Evolutionary conservation across 2,797 vertebrate species (phyloP).

Genomic region (Euthynnus affinis): DNA sequence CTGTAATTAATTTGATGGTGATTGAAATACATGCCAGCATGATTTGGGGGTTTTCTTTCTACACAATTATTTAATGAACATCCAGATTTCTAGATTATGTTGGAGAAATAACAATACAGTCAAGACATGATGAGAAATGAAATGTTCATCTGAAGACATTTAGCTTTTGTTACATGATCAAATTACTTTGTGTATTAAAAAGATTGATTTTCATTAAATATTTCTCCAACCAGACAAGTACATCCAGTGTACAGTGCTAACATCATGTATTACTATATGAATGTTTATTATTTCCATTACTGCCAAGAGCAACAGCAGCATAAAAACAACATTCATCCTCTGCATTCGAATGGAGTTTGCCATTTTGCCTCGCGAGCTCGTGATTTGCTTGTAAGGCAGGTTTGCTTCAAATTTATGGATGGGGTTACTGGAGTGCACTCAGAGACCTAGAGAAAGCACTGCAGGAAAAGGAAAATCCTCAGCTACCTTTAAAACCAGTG

Average conservation of each 20-base stretch:
- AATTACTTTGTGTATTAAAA: background rate
- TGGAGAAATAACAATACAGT: background rate
- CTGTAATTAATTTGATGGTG: background rate
- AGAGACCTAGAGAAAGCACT: conserved; percentile 43
- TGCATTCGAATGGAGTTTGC: conserved; percentile 49
- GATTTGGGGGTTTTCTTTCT: background rate
- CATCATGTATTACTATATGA: background rate
- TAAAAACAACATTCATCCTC: conserved; percentile 26
- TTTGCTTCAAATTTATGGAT: conserved; percentile 67
- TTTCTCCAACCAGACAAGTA: background rate
- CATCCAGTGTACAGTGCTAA: background rate
- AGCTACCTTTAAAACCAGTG: conserved; percentile 50
- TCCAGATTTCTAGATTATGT: background rate
- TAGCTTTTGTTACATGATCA: background rate
- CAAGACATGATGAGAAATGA: background rate
- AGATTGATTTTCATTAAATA: background rate
- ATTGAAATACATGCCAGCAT: background rate
- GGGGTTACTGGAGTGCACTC: conserved; percentile 50
- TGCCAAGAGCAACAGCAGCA: conserved; percentile 42
- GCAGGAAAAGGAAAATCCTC: conserved; percentile 57
- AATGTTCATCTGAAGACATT: background rate
- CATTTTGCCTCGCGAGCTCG: conserved; percentile 26
- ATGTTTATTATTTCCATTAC: conserved; percentile 37
- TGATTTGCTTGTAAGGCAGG: conserved; percentile 61
- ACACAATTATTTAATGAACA: background rate